Conservation (phyloP, 2,888 invertebrate species). For the Emmelina monodactyla region DNA sequence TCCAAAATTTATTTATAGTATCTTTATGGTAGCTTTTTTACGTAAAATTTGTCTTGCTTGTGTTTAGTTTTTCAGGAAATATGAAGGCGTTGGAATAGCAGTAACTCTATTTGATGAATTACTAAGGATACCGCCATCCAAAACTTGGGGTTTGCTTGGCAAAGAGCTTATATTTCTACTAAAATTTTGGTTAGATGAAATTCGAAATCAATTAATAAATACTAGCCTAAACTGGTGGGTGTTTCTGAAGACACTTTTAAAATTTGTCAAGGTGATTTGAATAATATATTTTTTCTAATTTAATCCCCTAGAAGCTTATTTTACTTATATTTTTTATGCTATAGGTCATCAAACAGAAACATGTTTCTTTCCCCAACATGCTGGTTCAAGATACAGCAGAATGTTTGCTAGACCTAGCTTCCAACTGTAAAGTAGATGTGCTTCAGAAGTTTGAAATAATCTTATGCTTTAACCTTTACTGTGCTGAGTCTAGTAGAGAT, state of each 20-base stretch:
- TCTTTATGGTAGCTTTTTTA: too few species aligned
- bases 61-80: conserved; percentile 42
- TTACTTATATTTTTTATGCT: neutral
- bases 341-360: conserved; percentile 31
- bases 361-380: conserved; percentile 23
- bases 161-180: conserved; percentile 32
- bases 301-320: neutral
- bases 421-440: conserved; percentile 21
- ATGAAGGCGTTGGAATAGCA: conserved; percentile 35
- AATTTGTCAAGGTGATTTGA: conserved; percentile 31
- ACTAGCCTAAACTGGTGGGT: conserved; percentile 37
- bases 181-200: conserved; percentile 40
- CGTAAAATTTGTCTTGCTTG: too few species aligned
- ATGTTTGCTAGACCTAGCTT: conserved; percentile 32
- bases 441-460: conserved; percentile 31
- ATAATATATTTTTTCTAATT: neutral
- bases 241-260: conserved; percentile 31
- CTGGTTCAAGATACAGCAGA: conserved; percentile 32
- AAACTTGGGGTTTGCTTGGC: conserved; percentile 35
- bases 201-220: conserved; percentile 32
- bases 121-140: conserved; percentile 29
- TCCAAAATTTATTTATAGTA: too few species aligned
- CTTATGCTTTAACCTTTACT: conserved; percentile 31
- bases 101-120: conserved; percentile 30
- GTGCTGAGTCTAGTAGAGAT: conserved; percentile 30